Percentiles rank a stretch among this genome's conserved stretches.
Conservation (phyloP, 2,113 vertebrate genomes). For the Cyprinus carpio region DNA sequence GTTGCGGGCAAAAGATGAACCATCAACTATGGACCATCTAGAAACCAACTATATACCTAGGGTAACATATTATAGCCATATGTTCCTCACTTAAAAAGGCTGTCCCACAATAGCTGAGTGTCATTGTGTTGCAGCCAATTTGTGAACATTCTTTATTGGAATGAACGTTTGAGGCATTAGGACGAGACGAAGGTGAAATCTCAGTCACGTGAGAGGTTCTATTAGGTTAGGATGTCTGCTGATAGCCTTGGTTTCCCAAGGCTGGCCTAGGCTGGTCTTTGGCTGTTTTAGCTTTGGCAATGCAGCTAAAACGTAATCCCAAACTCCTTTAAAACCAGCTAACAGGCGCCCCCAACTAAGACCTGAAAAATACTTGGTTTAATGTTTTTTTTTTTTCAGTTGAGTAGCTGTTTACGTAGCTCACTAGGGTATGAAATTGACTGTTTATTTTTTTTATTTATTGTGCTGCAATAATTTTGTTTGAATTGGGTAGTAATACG, state of each 20-base stretch:
- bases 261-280: background rate
- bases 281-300: background rate
- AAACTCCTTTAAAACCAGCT: background rate
- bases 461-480: background rate
- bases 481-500: background rate
- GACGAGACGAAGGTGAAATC: no score
- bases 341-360: background rate
- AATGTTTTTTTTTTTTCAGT: background rate
- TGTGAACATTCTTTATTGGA: background rate
- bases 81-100: background rate
- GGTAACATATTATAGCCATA: background rate
- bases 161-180: background rate
- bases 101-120: background rate
- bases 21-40: background rate
- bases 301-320: background rate
- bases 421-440: background rate
- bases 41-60: background rate
- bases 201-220: background rate
- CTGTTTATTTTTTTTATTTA: no score
- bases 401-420: background rate
- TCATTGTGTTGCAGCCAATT: constrained; percentile 4
- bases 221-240: background rate
- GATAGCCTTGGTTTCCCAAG: background rate
- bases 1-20: background rate
- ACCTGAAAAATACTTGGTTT: background rate